phyloP scores from a whole-genome alignment of 2,113 vertebrate species.

The Lamprotornis superbus region DNA sequence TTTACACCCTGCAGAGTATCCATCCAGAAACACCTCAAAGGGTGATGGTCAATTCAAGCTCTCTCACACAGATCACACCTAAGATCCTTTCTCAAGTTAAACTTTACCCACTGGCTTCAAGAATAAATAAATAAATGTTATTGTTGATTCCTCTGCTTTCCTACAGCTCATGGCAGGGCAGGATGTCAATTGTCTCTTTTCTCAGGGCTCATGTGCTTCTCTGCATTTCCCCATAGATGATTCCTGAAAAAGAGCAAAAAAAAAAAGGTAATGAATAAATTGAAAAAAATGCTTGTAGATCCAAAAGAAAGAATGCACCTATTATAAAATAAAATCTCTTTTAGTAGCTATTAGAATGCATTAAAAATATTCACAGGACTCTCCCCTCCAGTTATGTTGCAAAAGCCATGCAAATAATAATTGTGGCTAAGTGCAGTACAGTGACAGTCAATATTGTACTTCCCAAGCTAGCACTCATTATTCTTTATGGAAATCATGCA shows the following conservation, averaged over 20 bases:
- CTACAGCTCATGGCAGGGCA: slow-evolving; percentile 36
- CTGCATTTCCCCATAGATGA: neutral
- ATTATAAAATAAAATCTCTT: slow-evolving; percentile 75
- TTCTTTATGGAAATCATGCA: slow-evolving; percentile 78
- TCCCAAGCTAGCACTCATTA: slow-evolving; percentile 75
- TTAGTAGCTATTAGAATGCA: slow-evolving; percentile 67
- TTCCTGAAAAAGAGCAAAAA: neutral
- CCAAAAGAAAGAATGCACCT: slow-evolving; percentile 62
- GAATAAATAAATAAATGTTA: neutral
- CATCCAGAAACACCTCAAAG: neutral
- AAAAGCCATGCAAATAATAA: slow-evolving; percentile 76
- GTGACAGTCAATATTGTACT: slow-evolving; percentile 78
- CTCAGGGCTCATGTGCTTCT: neutral
- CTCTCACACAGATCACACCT: neutral
- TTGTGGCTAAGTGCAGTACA: slow-evolving; percentile 74
- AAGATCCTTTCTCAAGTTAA: neutral
- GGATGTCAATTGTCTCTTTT: slow-evolving; percentile 45
- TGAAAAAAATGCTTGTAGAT: slow-evolving; percentile 52
- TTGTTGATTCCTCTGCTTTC: neutral
- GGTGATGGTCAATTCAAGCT: neutral
- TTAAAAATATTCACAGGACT: slow-evolving; percentile 73
- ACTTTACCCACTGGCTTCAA: neutral
- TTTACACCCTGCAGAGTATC: neutral
- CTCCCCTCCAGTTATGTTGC: slow-evolving; percentile 72
- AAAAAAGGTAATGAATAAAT: slow-evolving; percentile 42